phyloP scores from a whole-genome alignment of 2,797 vertebrate genomes.

The Capromys pilorides region DNA sequence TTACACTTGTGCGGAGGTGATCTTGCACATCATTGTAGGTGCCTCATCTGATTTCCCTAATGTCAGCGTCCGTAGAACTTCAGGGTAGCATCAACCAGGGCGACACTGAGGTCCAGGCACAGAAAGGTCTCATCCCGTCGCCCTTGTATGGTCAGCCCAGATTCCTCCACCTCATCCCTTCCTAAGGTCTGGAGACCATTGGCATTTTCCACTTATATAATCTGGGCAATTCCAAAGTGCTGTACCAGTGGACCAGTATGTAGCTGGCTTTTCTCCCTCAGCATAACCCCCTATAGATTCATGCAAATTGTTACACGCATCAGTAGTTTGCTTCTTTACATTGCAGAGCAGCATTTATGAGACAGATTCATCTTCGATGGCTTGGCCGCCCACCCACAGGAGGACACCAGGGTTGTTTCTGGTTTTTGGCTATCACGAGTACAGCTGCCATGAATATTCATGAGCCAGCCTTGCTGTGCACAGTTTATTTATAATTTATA shows the following conservation, averaged over 20 bases:
- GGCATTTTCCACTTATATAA: not conserved
- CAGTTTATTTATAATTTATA: not conserved
- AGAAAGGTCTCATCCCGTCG: not conserved
- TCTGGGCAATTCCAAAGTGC: not conserved
- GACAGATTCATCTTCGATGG: not conserved
- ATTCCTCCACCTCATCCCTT: no score
- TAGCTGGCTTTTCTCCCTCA: not conserved
- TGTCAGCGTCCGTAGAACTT: not conserved
- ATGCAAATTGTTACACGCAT: no score
- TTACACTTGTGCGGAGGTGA: not conserved
- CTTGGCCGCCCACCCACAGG: not conserved
- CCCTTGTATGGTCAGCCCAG: not conserved
- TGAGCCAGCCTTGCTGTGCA: not conserved
- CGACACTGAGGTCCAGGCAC: not conserved
- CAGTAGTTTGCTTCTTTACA: not conserved
- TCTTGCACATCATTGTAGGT: not conserved
- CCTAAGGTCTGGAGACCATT: not conserved
- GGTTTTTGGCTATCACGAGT: not conserved
- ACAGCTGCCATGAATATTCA: not conserved
- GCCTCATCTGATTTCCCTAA: not conserved
- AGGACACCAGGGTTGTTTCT: not conserved
- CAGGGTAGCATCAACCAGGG: not conserved
- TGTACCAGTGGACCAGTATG: no score
- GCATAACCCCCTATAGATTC: not conserved
- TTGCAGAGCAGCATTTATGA: not conserved